phyloP scores from a whole-genome alignment of 1,140 invertebrate genomes.

The Thaumatotibia leucotreta region DNA sequence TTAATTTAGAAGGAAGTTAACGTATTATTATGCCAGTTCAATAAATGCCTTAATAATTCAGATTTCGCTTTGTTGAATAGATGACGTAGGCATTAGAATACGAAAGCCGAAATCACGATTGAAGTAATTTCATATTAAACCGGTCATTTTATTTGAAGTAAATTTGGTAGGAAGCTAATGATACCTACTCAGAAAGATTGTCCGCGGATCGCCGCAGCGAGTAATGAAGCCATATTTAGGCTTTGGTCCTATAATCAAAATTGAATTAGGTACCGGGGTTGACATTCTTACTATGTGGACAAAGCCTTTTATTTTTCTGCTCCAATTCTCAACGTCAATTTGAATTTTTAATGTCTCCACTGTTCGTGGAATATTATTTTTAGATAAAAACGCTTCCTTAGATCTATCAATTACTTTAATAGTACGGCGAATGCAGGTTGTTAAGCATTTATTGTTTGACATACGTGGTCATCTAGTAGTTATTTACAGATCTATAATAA shows the following conservation, averaged over 20 bases:
- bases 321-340: slow-evolving; percentile 64
- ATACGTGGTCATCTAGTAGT: neutral
- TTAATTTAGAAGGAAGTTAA: neutral
- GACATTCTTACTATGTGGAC: slow-evolving; percentile 65
- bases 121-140: slow-evolving; percentile 61
- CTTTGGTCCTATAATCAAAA: slow-evolving; percentile 75
- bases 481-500: neutral
- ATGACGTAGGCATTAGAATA: neutral
- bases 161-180: slow-evolving; percentile 63
- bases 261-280: slow-evolving; percentile 66
- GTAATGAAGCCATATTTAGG: slow-evolving; percentile 71
- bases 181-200: slow-evolving; percentile 70
- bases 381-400: slow-evolving; percentile 24
- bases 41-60: neutral
- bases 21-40: neutral
- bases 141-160: slow-evolving; percentile 64
- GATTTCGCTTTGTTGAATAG: slow-evolving; percentile 7
- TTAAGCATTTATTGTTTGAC: slow-evolving; percentile 17
- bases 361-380: slow-evolving; percentile 41
- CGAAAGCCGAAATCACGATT: slow-evolving; percentile 40
- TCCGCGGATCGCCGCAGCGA: slow-evolving; percentile 61
- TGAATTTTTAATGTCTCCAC: slow-evolving; percentile 63
- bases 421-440: slow-evolving; percentile 13
- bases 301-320: slow-evolving; percentile 66
- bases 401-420: slow-evolving; percentile 27